Evolutionary conservation across 2,113 vertebrate genomes (phyloP), one percentile per base, ranked within the genome.

Genomic region (Fulica atra): DNA sequence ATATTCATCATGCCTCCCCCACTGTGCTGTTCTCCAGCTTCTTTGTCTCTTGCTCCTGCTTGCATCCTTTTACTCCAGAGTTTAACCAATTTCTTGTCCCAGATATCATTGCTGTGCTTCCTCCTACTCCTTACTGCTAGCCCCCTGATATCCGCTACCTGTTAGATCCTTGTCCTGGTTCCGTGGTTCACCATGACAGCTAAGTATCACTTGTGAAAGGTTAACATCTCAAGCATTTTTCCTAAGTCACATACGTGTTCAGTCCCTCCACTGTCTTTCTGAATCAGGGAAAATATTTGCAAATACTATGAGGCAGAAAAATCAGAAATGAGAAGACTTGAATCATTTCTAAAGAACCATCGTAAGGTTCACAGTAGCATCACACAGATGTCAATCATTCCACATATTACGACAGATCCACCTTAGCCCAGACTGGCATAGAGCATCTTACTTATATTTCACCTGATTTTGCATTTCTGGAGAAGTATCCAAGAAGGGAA

Each of bases 1-100:
- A 7, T 13, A 40, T 13, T n/a, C 42, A 23, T 31, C 0, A 0
- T 65, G 19, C 12, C 17, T 74, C 29, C 29, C 7, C 12, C 54
- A 14, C 25, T 26, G 6, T 15, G 10, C 11, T 40, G 16, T 21
- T 57, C 10, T 69, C 44, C 42, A 64, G 10, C 4, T 80, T 59
- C 51, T 53, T 36, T 11, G 7, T 14, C 79, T 5, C 61, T 88
- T 3, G 2, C 17, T 76, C 24, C 42, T 53, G 12, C 26, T 90
- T 31, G 9, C 10, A 14, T 66, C 70, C 26, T 31, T 90, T 38
- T 63, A 20, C 5, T 31, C 10, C 66, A 66, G n/a, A n/a, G 5
- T 48, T 57, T 2, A 70, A 38, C 5, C 33, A 28, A 25, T 24
- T 3, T 56, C 28, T 69, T 81, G 23, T 33, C 29, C 25, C 28